Evolutionary conservation across 2,888 invertebrate species (phyloP).

Genomic region (Therioaphis trifolii): DNA sequence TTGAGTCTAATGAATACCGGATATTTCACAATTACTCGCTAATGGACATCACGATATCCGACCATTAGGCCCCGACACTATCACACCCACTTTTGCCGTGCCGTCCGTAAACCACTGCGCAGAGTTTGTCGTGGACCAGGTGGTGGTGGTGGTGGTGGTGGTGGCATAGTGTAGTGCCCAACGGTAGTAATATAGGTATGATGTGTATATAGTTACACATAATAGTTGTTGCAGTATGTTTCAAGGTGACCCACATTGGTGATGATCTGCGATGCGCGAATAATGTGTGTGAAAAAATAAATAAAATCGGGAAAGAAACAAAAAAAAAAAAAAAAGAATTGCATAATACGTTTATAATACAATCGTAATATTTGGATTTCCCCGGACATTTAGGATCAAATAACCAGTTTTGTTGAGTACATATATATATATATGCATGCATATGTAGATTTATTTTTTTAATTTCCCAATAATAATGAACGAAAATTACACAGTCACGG

Average conservation of each 20-base stretch:
- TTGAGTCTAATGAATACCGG: constrained; percentile 56
- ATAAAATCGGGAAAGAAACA: constrained; percentile 18
- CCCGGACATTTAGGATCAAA: constrained; percentile 18
- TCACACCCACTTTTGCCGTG: constrained; percentile 53
- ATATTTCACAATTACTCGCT: constrained; percentile 63
- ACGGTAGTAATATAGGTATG: neutral
- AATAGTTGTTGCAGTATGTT: constrained; percentile 2
- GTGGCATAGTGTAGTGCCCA: neutral
- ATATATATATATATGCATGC: neutral
- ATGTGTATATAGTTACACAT: neutral
- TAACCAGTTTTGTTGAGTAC: constrained; percentile 36
- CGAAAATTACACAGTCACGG: constrained; percentile 56
- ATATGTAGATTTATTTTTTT: neutral
- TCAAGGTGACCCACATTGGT: constrained; percentile 61
- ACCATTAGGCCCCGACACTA: constrained; percentile 54
- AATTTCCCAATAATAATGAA: constrained; percentile 29
- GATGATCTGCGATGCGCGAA: constrained; percentile 53
- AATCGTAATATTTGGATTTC: constrained; percentile 39
- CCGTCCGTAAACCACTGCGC: neutral
- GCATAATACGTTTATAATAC: constrained; percentile 26
- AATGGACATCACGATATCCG: constrained; percentile 62
- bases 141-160: neutral
- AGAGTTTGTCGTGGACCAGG: too few species aligned
- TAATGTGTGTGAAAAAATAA: constrained; percentile 10
- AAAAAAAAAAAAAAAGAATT: constrained; percentile 45